Evolutionary conservation across 2,888 invertebrate species (phyloP).

Genomic region (Hemistola chrysoprasaria): DNA sequence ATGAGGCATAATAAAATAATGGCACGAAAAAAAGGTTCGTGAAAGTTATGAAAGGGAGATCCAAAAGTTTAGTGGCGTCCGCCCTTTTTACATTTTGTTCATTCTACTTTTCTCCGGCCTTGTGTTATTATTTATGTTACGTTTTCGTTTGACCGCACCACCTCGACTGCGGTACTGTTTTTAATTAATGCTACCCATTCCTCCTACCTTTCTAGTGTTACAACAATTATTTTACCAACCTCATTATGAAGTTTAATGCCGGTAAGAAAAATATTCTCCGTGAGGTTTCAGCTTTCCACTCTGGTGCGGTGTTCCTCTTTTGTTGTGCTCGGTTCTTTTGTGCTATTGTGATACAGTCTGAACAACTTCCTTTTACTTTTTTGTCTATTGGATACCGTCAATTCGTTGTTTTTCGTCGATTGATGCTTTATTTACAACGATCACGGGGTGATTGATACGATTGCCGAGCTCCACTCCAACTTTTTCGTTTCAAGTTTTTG

Average conservation of each 20-base stretch:
- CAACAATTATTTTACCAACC: conserved; percentile 75
- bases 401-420: conserved; percentile 49
- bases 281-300: conserved; percentile 52
- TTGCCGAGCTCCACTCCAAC: conserved; percentile 28
- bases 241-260: conserved; percentile 73
- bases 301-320: conserved; percentile 42
- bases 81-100: conserved; percentile 67
- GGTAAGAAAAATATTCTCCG: conserved; percentile 64
- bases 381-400: conserved; percentile 50
- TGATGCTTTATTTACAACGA: conserved; percentile 48
- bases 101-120: conserved; percentile 57
- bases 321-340: conserved; percentile 46
- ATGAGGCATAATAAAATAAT: conserved; percentile 78
- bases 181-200: conserved; percentile 74
- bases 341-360: conserved; percentile 54
- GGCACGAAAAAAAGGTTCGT: conserved; percentile 68
- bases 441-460: conserved; percentile 53
- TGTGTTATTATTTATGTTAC: conserved; percentile 75
- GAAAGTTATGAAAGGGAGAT: conserved; percentile 75
- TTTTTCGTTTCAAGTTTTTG: conserved; percentile 25
- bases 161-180: conserved; percentile 60
- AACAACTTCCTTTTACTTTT: conserved; percentile 49
- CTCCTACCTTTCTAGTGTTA: conserved; percentile 72
- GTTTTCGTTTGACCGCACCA: conserved; percentile 67
- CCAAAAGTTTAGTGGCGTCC: conserved; percentile 65